Evolutionary conservation across 2,797 vertebrate genomes (phyloP).

Genomic region (Lagocephalus sceleratus): DNA sequence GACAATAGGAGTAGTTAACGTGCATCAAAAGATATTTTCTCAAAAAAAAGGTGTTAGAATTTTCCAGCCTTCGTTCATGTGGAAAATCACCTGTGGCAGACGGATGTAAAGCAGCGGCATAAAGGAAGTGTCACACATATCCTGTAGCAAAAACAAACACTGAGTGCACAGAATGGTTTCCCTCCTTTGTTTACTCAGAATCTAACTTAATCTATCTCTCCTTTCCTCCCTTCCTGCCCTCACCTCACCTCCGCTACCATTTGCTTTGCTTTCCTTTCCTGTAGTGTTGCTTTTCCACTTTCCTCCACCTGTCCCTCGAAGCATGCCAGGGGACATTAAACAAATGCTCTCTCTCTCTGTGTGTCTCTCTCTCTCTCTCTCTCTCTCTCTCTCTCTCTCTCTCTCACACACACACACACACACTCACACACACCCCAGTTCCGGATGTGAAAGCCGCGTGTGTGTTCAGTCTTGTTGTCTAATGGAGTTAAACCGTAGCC

Average conservation of each 20-base stretch:
- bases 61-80: conserved; percentile 1
- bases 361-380: not conserved
- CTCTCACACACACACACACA: not conserved
- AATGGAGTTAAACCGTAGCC: no score
- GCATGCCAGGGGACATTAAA: conserved; percentile 56
- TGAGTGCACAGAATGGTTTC: conserved; percentile 13
- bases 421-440: conserved; percentile 3
- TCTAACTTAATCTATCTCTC: conserved; percentile 26
- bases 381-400: not conserved
- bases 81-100: conserved; percentile 13
- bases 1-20: conserved; percentile 21
- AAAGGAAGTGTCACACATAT: conserved; percentile 35
- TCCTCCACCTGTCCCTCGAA: conserved; percentile 38
- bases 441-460: no score
- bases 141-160: conserved; percentile 40
- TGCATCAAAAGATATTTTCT: conserved; percentile 17
- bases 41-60: conserved; percentile 17
- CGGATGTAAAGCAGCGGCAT: conserved; percentile 2
- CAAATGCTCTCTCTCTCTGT: conserved; percentile 45
- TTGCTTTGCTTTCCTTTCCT: conserved; percentile 45
- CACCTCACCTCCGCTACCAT: conserved; percentile 34
- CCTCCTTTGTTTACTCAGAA: conserved; percentile 47
- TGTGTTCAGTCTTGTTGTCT: no score
- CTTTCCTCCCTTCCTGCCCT: conserved; percentile 41
- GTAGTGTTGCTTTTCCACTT: conserved; percentile 28